Percentiles rank a stretch among this genome's conserved stretches.
phyloP scores from a whole-genome alignment of 2,797 vertebrate genomes.

The Gallirallus australis region DNA sequence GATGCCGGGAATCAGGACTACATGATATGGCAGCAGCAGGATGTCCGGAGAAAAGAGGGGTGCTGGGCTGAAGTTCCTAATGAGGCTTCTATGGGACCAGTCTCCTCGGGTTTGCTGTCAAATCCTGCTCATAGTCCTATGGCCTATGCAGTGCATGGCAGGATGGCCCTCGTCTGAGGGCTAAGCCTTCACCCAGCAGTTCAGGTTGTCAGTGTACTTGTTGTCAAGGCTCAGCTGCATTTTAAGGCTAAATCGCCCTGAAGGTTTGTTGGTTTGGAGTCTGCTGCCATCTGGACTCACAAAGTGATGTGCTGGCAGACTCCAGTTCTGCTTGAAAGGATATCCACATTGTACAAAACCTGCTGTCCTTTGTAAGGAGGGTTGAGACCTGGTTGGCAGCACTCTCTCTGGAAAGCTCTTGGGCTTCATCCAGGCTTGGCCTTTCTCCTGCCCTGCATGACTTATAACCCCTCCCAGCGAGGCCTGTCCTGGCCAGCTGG shows the following conservation, averaged over 20 bases:
- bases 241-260: not conserved
- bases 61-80: not conserved
- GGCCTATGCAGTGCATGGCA: not conserved
- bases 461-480: not conserved
- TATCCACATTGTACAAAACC: not conserved
- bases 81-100: not conserved
- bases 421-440: not conserved
- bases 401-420: not conserved
- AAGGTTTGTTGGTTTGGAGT: not conserved
- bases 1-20: not conserved
- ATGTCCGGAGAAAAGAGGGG: not conserved
- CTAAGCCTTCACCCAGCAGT: not conserved
- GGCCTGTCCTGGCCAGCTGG: not conserved
- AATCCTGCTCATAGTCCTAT: not conserved
- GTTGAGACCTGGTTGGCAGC: not conserved
- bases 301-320: fast-evolving
- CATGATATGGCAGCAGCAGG: not conserved
- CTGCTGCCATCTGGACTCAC: fast-evolving
- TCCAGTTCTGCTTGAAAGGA: not conserved
- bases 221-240: not conserved
- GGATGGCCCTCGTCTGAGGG: not conserved
- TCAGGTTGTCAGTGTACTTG: not conserved
- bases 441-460: not conserved
- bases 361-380: fast-evolving
- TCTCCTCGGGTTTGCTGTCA: not conserved